These are phyloP conservation scores for Caradrina clavipalpis DNA, from an alignment of 2,888 invertebrate species.

Conservation along the genomic window DNA sequence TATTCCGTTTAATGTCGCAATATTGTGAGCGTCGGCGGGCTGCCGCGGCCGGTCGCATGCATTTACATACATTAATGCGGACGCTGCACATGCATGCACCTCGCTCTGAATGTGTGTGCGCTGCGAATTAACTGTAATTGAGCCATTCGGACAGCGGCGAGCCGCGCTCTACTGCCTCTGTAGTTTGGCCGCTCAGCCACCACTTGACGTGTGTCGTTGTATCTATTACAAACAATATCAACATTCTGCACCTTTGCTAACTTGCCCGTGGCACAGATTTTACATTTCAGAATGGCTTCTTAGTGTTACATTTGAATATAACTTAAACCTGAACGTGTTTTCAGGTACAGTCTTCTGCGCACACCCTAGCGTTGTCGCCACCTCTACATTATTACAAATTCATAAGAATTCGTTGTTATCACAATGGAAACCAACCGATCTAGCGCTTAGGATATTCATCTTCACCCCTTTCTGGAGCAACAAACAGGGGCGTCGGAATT, in stretches of 20 bases:
- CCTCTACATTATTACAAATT: conserved; percentile 40
- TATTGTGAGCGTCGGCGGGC: conserved; percentile 87
- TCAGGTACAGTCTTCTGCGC: background rate
- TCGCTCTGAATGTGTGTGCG: conserved; percentile 88
- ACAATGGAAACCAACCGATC: conserved; percentile 75
- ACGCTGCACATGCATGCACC: conserved; percentile 87
- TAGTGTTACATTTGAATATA: conserved; percentile 5
- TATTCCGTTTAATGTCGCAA: conserved; percentile 90
- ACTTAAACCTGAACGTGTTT: conserved; percentile 2
- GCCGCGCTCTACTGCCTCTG: conserved; percentile 82
- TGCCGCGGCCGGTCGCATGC: conserved; percentile 88
- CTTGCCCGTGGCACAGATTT: conserved; percentile 42
- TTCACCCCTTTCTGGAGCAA: conserved; percentile 88
- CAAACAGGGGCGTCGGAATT: conserved; percentile 90
- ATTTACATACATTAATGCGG: conserved; percentile 90
- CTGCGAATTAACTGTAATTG: conserved; percentile 91
- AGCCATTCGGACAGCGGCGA: conserved; percentile 88
- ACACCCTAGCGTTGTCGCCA: conserved; percentile 1
- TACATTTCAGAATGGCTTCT: background rate
- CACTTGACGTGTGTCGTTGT: conserved; percentile 64
- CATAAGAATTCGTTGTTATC: conserved; percentile 69
- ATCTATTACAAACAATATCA: conserved; percentile 68
- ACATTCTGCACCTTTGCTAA: conserved; percentile 59
- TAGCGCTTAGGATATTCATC: conserved; percentile 85
- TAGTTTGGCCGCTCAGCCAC: conserved; percentile 75